These are phyloP conservation scores for Hirundo rustica DNA, from an alignment of 2,797 vertebrate genomes.

Conservation along the genomic window DNA sequence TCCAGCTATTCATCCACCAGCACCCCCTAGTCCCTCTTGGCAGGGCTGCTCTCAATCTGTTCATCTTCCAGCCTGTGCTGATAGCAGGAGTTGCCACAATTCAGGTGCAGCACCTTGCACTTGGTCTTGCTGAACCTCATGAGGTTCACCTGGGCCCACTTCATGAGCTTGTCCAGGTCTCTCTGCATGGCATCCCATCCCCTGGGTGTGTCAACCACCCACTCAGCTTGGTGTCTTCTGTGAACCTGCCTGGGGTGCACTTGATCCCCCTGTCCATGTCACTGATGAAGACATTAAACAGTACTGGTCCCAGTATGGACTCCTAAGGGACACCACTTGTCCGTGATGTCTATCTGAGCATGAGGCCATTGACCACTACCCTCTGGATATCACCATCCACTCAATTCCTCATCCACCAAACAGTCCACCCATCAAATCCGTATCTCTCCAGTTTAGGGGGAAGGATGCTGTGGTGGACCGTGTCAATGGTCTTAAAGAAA, in stretches of 20 bases:
- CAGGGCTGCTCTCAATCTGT: neutral
- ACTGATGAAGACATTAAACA: neutral
- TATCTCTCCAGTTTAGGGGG: neutral
- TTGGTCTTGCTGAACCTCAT: neutral
- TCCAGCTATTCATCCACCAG: neutral
- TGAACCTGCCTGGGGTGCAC: neutral
- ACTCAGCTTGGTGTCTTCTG: neutral
- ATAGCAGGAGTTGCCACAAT: neutral
- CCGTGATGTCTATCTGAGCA: neutral
- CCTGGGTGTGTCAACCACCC: neutral
- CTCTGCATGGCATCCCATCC: no score
- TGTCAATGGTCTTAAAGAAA: neutral
- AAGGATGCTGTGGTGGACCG: neutral
- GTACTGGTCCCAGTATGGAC: fast-evolving
- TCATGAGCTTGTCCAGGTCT: neutral
- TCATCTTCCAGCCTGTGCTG: neutral
- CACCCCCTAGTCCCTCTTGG: neutral
- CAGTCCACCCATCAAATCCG: neutral
- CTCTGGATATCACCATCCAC: neutral
- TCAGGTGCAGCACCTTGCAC: neutral
- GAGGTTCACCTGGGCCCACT: neutral
- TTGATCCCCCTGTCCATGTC: fast-evolving
- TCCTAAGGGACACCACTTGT: neutral
- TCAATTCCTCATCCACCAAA: neutral
- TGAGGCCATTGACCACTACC: neutral